Evolutionary conservation across 1,140 invertebrate genomes (phyloP).

Genomic region (Drosophila orosa): DNA sequence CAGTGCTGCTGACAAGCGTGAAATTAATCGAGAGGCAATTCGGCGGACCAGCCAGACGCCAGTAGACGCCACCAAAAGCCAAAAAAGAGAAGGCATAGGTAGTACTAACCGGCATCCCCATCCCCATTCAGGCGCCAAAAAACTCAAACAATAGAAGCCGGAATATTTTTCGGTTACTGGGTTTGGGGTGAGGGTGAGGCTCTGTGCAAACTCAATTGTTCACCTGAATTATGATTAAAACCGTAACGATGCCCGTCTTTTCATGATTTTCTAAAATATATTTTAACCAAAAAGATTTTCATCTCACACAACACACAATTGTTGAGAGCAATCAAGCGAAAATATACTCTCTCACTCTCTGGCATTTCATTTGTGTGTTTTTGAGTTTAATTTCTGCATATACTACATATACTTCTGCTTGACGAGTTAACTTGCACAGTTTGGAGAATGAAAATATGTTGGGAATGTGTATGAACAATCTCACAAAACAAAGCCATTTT

Average conservation of each 20-base stretch:
- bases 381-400: conserved; percentile 4
- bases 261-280: neutral
- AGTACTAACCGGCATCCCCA: neutral
- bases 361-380: conserved; percentile 1
- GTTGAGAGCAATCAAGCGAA: conserved; percentile 1
- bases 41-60: conserved; percentile 46
- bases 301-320: neutral
- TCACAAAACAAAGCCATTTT: neutral
- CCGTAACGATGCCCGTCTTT: neutral
- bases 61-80: conserved; percentile 22
- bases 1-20: conserved; percentile 79
- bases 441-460: neutral
- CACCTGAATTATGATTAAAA: conserved; percentile 23
- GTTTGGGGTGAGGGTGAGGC: no score
- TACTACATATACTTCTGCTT: neutral
- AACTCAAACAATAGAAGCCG: conserved; percentile 33
- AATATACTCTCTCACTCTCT: neutral
- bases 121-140: conserved; percentile 20
- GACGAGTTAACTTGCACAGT: neutral
- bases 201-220: conserved; percentile 20
- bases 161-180: conserved; percentile 2
- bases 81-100: conserved; percentile 7
- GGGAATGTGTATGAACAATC: neutral
- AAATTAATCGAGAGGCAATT: conserved; percentile 83
- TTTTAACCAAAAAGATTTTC: neutral